A percentile compares a stretch with the other conserved stretches of the same genome.
Evolutionary conservation across 2,888 invertebrate species (phyloP).

Genomic region (Apoderus coryli): DNA sequence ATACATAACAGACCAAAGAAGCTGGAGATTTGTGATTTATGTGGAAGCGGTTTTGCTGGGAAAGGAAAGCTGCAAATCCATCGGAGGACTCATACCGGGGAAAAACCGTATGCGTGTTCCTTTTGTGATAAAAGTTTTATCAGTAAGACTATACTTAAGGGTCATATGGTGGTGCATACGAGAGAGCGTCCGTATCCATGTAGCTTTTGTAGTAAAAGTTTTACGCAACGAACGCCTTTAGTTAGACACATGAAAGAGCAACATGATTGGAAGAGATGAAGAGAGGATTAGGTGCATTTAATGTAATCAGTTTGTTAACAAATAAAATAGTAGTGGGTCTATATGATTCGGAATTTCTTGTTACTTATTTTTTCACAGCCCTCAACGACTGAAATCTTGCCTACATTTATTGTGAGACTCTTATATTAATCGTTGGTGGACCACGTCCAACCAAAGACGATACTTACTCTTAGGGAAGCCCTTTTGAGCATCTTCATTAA

Average conservation of each 20-base stretch:
- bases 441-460: too few species aligned
- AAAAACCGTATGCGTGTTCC: constrained; percentile 4
- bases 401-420: too few species aligned
- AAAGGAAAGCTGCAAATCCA: constrained; percentile 5
- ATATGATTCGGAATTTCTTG: too few species aligned
- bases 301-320: too few species aligned
- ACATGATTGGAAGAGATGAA: too few species aligned
- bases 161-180: constrained; percentile 17
- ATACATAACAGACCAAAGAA: background rate
- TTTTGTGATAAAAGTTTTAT: constrained; percentile 16
- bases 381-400: too few species aligned
- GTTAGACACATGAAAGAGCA: background rate
- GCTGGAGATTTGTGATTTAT: constrained; percentile 4
- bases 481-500: too few species aligned
- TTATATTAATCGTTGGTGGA: too few species aligned
- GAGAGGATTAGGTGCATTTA: too few species aligned
- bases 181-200: constrained; percentile 15
- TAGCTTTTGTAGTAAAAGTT: constrained; percentile 15
- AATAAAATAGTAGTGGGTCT: constrained; percentile 3
- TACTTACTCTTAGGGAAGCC: too few species aligned
- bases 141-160: constrained; percentile 15
- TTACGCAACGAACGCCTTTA: constrained; percentile 7
- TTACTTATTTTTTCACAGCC: too few species aligned
- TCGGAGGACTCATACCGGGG: constrained; percentile 3
- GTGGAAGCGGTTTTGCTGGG: constrained; percentile 4